A percentile compares a stretch with the other conserved stretches of the same genome.
Evolutionary conservation across 2,113 vertebrate genomes (phyloP).

Genomic region (Mixornis gularis): DNA sequence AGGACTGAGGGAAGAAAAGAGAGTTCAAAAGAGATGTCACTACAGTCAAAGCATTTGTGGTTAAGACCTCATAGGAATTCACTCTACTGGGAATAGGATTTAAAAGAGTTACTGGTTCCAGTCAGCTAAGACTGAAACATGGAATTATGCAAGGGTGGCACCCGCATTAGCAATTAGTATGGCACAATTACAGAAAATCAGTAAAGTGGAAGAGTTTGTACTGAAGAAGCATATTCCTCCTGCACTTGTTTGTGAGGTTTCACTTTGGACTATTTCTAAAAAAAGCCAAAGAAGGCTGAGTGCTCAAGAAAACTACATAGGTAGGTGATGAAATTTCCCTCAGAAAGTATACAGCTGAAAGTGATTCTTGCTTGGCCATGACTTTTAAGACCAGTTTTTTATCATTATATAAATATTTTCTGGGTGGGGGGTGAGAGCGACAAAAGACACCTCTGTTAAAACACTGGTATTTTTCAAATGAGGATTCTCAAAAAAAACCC

Average conservation of each 20-base stretch:
- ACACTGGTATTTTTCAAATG: not conserved
- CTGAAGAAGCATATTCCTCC: not conserved
- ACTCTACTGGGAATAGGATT: not conserved
- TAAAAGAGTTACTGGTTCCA: not conserved
- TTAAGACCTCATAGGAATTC: not conserved
- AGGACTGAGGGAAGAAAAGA: not conserved
- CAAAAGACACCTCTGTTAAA: not conserved
- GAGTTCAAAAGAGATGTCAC: not conserved
- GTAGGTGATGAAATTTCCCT: not conserved
- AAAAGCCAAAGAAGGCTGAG: not conserved
- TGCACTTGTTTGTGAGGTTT: not conserved
- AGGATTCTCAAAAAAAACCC: not conserved
- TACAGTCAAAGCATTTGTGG: not conserved
- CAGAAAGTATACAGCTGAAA: too few species aligned
- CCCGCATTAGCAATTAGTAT: not conserved
- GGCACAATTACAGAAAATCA: not conserved
- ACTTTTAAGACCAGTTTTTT: not conserved
- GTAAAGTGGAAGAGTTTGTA: not conserved
- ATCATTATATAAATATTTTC: not conserved
- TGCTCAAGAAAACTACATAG: not conserved
- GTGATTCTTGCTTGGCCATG: not conserved
- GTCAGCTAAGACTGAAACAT: not conserved
- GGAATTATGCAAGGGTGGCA: not conserved
- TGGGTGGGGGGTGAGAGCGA: rapidly evolving
- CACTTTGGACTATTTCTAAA: not conserved